phyloP scores from a whole-genome alignment of 2,113 vertebrate species.

The Malurus melanocephalus region DNA sequence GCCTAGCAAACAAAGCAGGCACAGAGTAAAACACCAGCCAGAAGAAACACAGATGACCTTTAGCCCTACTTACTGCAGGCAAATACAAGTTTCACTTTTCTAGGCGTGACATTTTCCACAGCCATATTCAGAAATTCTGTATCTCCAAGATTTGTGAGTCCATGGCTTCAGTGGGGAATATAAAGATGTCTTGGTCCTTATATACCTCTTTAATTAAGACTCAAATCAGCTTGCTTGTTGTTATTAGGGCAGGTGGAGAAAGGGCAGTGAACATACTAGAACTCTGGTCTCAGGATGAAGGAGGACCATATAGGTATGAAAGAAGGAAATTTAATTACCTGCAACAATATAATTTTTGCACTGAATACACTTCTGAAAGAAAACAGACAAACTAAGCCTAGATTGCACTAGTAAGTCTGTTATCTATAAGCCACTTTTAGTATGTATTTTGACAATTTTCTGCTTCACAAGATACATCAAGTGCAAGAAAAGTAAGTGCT shows the following conservation, averaged over 20 bases:
- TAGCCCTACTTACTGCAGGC: neutral
- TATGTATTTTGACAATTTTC: neutral
- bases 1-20: neutral
- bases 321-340: neutral
- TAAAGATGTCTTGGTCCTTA: neutral
- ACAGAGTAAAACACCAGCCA: neutral
- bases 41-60: neutral
- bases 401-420: neutral
- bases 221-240: neutral
- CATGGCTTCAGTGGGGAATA: neutral
- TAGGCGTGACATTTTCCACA: neutral
- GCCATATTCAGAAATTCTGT: neutral
- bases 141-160: neutral
- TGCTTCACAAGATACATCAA: neutral
- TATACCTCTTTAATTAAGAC: neutral
- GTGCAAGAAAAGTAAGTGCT: neutral
- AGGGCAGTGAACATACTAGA: neutral
- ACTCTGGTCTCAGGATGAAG: neutral
- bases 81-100: neutral
- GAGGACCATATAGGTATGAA: neutral
- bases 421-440: neutral
- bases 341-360: neutral
- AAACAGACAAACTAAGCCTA: neutral
- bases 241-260: neutral
- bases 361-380: neutral